Percentiles rank a stretch among this genome's conserved stretches.
Conservation (phyloP, 2,888 invertebrate species). For the Diploptera punctata region DNA sequence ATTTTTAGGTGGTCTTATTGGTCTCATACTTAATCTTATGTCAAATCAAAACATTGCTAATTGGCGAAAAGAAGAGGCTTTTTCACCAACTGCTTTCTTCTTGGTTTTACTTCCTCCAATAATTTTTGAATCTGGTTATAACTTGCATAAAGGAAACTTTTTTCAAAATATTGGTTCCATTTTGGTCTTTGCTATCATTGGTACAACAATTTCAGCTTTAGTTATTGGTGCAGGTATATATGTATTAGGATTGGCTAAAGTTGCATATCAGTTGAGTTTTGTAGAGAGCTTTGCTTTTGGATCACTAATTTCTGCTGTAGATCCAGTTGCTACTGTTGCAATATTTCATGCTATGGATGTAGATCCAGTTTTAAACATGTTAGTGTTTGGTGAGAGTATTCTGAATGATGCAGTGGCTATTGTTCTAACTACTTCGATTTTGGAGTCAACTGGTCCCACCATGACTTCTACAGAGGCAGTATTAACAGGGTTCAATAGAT, state of each 20-base stretch:
- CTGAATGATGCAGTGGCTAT: conserved; percentile 99
- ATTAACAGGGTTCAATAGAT: conserved; percentile 84
- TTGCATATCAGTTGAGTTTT: conserved; percentile 90
- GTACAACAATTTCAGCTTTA: conserved; percentile 96
- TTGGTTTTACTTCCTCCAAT: conserved; percentile 96
- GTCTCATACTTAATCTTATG: conserved; percentile 87
- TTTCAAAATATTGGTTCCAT: conserved; percentile 99
- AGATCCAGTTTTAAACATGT: conserved; percentile 98
- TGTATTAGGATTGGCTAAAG: conserved; percentile 88
- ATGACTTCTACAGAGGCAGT: conserved; percentile 80
- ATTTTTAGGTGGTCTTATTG: conserved; percentile 91
- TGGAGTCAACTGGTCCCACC: conserved; percentile 72
- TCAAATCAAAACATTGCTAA: conserved; percentile 89
- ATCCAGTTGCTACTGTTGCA: conserved; percentile 98
- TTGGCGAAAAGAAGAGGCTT: conserved; percentile 97
- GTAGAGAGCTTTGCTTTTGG: conserved; percentile 99
- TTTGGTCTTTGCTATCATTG: conserved; percentile 95
- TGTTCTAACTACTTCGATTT: conserved; percentile 90
- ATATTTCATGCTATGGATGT: conserved; percentile 98
- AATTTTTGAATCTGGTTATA: conserved; percentile 99
- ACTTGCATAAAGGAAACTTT: conserved; percentile 96
- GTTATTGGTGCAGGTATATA: conserved; percentile 97
- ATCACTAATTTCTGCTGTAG: conserved; percentile 96
- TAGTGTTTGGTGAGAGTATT: conserved; percentile 95
- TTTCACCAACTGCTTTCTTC: conserved; percentile 98